phyloP scores from a whole-genome alignment of 2,113 vertebrate genomes.

The Callospermophilus lateralis region DNA sequence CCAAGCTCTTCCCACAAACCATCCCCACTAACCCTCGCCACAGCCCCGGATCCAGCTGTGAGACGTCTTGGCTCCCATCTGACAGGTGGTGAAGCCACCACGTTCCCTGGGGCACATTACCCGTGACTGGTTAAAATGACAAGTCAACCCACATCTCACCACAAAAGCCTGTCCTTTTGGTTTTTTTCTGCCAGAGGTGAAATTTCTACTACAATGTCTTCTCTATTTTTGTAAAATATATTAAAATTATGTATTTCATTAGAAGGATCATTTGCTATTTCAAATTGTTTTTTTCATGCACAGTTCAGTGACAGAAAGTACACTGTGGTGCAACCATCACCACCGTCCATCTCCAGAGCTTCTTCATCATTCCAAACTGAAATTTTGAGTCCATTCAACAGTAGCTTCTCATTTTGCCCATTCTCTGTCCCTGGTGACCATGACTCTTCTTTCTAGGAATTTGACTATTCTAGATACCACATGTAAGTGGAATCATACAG shows the following conservation, averaged over 20 bases:
- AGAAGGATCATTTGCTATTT: neutral
- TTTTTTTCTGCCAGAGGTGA: neutral
- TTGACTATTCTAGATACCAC: neutral
- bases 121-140: neutral
- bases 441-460: neutral
- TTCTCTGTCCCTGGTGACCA: too few species aligned
- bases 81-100: neutral
- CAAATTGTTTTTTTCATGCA: neutral
- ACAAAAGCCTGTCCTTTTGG: neutral
- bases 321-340: rapidly evolving
- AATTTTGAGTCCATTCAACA: neutral
- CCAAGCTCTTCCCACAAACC: rapidly evolving
- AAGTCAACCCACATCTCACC: neutral
- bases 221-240: neutral
- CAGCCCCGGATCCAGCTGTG: neutral
- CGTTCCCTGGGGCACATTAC: neutral
- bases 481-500: neutral
- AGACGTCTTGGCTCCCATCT: neutral
- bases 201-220: neutral
- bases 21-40: neutral
- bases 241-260: neutral
- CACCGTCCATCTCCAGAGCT: neutral
- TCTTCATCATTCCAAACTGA: neutral
- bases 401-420: too few species aligned
- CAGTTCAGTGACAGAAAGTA: too few species aligned